Percentiles rank a stretch among this genome's conserved stretches.
Evolutionary conservation across 2,113 vertebrate genomes (phyloP).

Genomic region (Sialia sialis): DNA sequence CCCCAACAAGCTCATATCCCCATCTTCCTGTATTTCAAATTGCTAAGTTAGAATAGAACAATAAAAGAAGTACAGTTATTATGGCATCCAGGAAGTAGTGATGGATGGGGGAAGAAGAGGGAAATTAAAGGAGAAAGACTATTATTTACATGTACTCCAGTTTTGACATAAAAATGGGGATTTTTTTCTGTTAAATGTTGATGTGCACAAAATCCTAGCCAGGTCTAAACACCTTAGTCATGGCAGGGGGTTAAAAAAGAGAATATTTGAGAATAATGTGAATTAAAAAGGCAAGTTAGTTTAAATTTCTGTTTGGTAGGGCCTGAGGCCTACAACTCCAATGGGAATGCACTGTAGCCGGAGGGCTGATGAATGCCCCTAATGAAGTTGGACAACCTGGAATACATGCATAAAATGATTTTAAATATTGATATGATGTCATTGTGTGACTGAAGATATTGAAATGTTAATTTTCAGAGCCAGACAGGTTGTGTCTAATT

Average conservation of each 20-base stretch:
- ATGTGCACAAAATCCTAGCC: conserved; percentile 37
- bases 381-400: conserved; percentile 99
- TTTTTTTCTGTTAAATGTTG: conserved; percentile 49
- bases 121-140: background rate
- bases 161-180: conserved; percentile 44
- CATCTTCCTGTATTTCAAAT: conserved; percentile 31
- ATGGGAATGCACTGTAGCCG: conserved; percentile 81
- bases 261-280: conserved; percentile 78
- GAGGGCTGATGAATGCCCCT: conserved; percentile 93
- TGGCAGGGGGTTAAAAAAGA: conserved; percentile 63
- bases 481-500: conserved; percentile 81
- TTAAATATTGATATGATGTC: conserved; percentile 99
- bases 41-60: conserved; percentile 24
- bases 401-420: conserved; percentile 97
- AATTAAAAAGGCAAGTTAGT: conserved; percentile 81
- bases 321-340: conserved; percentile 82
- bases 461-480: conserved; percentile 94
- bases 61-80: background rate
- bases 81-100: background rate
- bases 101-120: background rate
- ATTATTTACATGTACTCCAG: background rate
- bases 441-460: conserved; percentile 89
- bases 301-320: conserved; percentile 84
- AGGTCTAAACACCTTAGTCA: conserved; percentile 68
- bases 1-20: background rate